Conservation (phyloP, 2,113 vertebrate genomes). For the Paradisaea rubra region DNA sequence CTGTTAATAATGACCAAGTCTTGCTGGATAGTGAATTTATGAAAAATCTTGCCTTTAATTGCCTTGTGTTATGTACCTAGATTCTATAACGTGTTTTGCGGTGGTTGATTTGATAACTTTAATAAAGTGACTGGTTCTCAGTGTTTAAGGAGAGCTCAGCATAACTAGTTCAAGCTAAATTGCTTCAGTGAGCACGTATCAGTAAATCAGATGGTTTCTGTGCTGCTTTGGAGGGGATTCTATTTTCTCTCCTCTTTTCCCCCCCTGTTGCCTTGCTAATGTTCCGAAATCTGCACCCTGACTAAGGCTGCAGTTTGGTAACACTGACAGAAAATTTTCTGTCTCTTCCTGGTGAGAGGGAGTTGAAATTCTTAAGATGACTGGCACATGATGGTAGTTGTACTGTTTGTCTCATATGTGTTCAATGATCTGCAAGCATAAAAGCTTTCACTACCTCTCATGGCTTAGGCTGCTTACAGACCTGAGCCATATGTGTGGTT, state of each 20-base stretch:
- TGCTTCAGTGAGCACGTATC: neutral
- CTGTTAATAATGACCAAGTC: neutral
- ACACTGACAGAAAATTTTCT: neutral
- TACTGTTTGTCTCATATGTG: neutral
- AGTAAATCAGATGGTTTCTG: neutral
- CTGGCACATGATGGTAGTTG: neutral
- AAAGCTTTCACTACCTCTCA: neutral
- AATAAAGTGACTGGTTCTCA: neutral
- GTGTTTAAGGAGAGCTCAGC: neutral
- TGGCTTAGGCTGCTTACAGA: neutral
- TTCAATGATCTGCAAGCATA: neutral
- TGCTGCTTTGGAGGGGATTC: neutral
- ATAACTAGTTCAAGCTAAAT: neutral
- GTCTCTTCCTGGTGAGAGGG: neutral
- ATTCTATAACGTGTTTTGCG: neutral
- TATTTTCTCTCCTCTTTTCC: neutral
- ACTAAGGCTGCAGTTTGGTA: neutral
- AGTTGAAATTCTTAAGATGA: neutral
- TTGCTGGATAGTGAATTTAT: neutral
- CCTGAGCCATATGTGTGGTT: neutral
- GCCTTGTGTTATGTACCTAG: neutral
- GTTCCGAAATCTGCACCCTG: neutral
- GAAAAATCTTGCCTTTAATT: neutral
- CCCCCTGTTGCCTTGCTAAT: neutral
- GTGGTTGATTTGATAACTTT: neutral